phyloP scores from a whole-genome alignment of 2,888 invertebrate genomes.

The Luffia ferchaultella region DNA sequence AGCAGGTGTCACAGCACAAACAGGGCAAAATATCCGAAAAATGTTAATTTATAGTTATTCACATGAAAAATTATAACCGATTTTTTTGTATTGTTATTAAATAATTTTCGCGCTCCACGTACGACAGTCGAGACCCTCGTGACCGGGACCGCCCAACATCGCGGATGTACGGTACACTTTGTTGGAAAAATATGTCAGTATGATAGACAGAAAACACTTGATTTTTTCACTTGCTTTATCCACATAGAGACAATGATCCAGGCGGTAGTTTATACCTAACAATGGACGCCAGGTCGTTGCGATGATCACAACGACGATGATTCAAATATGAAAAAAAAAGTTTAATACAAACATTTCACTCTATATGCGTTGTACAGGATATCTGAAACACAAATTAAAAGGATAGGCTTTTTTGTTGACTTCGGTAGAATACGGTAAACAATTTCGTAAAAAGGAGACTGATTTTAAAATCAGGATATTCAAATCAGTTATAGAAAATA shows the following conservation, averaged over 20 bases:
- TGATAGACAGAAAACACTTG: neutral
- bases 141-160: constrained; percentile 17
- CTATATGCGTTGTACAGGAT: neutral
- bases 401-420: too few species aligned
- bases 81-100: constrained; percentile 6
- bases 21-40: neutral
- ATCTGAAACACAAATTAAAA: too few species aligned
- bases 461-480: too few species aligned
- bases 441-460: too few species aligned
- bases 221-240: neutral
- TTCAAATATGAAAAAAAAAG: too few species aligned
- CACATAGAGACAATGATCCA: neutral
- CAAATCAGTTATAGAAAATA: too few species aligned
- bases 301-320: too few species aligned
- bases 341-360: neutral
- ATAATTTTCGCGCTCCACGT: constrained; percentile 20
- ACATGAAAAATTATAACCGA: neutral
- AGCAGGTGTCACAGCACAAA: neutral
- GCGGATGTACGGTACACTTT: constrained; percentile 12
- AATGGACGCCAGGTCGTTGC: too few species aligned
- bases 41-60: neutral
- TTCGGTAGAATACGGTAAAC: too few species aligned
- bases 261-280: neutral
- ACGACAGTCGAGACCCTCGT: constrained; percentile 16
- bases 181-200: neutral